phyloP scores from a whole-genome alignment of 2,797 vertebrate species.

The Menidia menidia region DNA sequence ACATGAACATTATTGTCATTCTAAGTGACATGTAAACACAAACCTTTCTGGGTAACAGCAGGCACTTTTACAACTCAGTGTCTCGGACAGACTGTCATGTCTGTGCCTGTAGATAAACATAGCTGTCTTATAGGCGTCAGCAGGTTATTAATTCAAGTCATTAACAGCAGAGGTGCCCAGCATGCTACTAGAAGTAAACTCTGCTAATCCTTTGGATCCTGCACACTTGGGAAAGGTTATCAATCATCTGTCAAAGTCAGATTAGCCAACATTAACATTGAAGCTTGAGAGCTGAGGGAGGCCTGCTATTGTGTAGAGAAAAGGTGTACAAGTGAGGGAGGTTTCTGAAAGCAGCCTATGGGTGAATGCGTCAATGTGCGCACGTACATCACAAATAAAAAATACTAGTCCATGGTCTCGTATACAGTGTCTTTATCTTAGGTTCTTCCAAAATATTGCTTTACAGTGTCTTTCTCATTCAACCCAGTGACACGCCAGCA shows the following conservation, averaged over 20 bases:
- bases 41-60: slow-evolving; percentile 65
- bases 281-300: slow-evolving; percentile 32
- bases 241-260: slow-evolving; percentile 80
- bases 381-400: not conserved
- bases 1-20: slow-evolving; percentile 54
- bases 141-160: slow-evolving; percentile 81
- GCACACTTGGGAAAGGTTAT: slow-evolving; percentile 81
- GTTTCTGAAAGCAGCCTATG: slow-evolving; percentile 3
- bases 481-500: not conserved
- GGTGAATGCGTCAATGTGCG: too few relatives aligned
- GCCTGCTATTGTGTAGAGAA: slow-evolving; percentile 45
- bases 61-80: slow-evolving; percentile 70
- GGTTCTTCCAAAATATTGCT: not conserved
- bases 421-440: not conserved
- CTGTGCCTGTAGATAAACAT: slow-evolving; percentile 75
- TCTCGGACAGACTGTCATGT: slow-evolving; percentile 63
- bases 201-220: slow-evolving; percentile 85
- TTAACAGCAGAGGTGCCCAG: slow-evolving; percentile 79
- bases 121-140: slow-evolving; percentile 76
- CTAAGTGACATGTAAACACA: slow-evolving; percentile 73
- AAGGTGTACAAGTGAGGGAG: slow-evolving; percentile 11
- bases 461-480: not conserved
- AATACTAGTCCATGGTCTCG: not conserved
- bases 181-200: slow-evolving; percentile 83
- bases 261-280: slow-evolving; percentile 79